Base-by-base conservation (phyloP, 2,113 vertebrate genomes). In the Tragelaphus imberbis region DNA sequence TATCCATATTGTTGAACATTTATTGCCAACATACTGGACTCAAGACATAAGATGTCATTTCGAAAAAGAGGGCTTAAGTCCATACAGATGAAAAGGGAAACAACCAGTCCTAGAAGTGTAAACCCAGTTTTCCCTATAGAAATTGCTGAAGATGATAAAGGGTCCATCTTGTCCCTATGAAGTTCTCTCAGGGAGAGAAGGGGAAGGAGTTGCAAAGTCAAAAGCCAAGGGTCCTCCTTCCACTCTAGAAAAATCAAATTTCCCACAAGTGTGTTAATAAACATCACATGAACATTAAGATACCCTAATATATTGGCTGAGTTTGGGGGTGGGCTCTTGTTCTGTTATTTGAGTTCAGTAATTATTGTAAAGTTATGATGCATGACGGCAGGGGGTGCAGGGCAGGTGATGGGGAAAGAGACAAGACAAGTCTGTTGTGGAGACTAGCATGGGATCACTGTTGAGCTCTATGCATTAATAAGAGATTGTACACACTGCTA, bases 381-480 rank as follows among this genome's bases (percentile, higher is more conserved):
- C 16, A 7, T 3, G 6, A 3, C 44, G 21, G 15, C 2, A 25
- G 15, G 9, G 11, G 21, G 28, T 3, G 0, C 59, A 44, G 16
- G 10, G 13, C 3, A 82, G 11, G 1, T 7, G 6, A 30, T 7
- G 2, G 21, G 13, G 1, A 30, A 56, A 79, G 49, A 55, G 1
- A 7, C 7, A 47, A 90, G 55, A 10, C 2, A 47, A 30, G 27
- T 40, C 40, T 61, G 15, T 19, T 95, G 5, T 19, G 17, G 21
- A 79, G 11, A 96, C 51, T 14, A 63, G 13, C 53, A 6, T 27
- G 7, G 25, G 53, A 16, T 53, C 47, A 84, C 11, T 30, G 5
- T 17, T 44, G 86, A 71, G 25, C 44, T 40, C 19, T 56, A 33
- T 6, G 27, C 0, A 49, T 87, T 56, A 87, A 27, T 7, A 13